Evolutionary conservation across 2,113 vertebrate species (phyloP), one percentile per base, ranked within the genome.

Genomic region (Atractosteus spatula): DNA sequence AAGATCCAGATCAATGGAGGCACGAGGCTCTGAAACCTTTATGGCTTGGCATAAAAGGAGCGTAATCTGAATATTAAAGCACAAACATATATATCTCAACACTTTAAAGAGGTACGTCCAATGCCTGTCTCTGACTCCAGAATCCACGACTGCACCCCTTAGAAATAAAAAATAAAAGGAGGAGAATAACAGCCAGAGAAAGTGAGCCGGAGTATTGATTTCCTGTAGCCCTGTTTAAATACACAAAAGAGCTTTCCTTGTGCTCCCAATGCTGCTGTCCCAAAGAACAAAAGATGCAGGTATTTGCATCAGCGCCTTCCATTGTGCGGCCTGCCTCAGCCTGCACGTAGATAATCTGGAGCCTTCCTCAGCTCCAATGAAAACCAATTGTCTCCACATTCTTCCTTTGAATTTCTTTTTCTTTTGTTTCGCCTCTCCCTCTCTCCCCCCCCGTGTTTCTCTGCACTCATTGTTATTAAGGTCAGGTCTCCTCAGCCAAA

Each of bases 181-280:
- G 29, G 29, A 29, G 29, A 29, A 29, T 29, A 29, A 29, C 6
- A 51, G 59, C 14, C 16, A 8, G 43, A 62, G 42, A 47, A 71
- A 71, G 13, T 47, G 59, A 62, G 69, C 45, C 69, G 41, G 62
- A 71, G 10, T 62, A 71, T 11, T 62, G 69, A 62, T 56, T 45
- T 71, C 43, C 69, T 71, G 56, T 62, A 47, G 55, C 42, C 42
- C 11, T 70, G 8, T 55, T 55, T 62, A 62, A 17, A 69, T 59
- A 47, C 47, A 71, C 55, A 41, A 62, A 71, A 61, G 14, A 45
- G 44, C 69, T 71, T 62, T n/a, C 4, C 69, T 47, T 42, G 16
- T 8, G 41, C 41, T 51, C 42, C 13, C 59, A 62, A 59, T 41
- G 17, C 45, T 3, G 69, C 56, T 71, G 41, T 71, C 69, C 41